These are phyloP conservation scores for Anthopleura sola DNA, from an alignment of 64 coral and sea anemone genomes.

Conservation along the genomic window DNA sequence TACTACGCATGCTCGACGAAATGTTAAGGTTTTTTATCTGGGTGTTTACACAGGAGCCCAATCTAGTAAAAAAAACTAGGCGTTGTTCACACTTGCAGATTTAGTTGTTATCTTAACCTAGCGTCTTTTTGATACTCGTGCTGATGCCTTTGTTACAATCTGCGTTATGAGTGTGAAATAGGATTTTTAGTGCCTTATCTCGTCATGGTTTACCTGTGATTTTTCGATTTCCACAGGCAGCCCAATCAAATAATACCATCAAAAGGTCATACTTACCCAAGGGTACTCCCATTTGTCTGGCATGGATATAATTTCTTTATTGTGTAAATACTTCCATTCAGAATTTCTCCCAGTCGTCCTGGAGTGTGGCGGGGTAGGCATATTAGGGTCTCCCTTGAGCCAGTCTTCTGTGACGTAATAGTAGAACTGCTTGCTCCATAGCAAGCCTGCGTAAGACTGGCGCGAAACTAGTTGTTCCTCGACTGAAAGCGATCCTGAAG, in stretches of 20 bases:
- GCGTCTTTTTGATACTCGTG: no score
- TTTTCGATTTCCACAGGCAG: neutral
- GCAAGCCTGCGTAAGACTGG: slow-evolving; percentile 86
- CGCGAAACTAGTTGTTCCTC: slow-evolving; percentile 72
- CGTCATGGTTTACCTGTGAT: neutral
- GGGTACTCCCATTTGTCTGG: slow-evolving; percentile 99
- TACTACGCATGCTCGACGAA: no score
- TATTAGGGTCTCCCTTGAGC: slow-evolving; percentile 66
- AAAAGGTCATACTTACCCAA: slow-evolving; percentile 49
- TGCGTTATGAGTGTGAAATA: no score
- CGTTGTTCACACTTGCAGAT: no score
- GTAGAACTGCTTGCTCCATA: slow-evolving; percentile 97
- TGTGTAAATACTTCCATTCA: slow-evolving; percentile 80
- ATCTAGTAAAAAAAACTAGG: no score
- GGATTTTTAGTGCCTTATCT: neutral
- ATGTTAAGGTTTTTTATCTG: no score
- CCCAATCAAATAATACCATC: neutral
- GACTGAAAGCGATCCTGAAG: slow-evolving; percentile 7
- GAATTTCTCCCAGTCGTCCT: slow-evolving; percentile 63
- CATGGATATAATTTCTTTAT: slow-evolving; percentile 86
- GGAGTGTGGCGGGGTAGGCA: slow-evolving; percentile 48
- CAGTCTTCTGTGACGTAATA: slow-evolving; percentile 89
- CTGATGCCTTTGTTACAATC: no score
- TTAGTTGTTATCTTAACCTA: no score
- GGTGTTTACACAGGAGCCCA: neutral